Evolutionary conservation across 2,888 invertebrate genomes (phyloP), one percentile per base, ranked within the genome.

Genomic region (Tiliacea aurago): DNA sequence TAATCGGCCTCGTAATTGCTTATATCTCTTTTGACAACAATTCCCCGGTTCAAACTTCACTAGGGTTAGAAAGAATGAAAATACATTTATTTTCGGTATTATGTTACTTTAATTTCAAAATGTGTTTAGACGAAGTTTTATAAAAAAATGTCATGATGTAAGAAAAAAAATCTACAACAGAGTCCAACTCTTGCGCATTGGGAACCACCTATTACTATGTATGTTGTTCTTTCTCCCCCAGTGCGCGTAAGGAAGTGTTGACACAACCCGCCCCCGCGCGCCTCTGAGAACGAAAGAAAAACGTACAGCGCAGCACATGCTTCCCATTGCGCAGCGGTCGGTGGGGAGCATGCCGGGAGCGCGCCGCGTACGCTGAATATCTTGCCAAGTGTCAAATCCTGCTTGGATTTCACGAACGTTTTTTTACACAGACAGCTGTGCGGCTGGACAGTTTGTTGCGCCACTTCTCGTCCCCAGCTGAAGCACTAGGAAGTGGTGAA

Each of bases 241-340:
- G 55, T 0, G 28, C 9, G 37, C 45, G 23, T 23, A 20, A 4
- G 23, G 2, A 5, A 51, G 56, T 59, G 81, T 82, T 66, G 13
- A 0, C 5, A 33, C 59, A 67, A 82, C 84, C 63, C 23, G 15
- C 13, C 37, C 28, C 23, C 41, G 37, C 66, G 15, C 33, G n/a
- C 23, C 23, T 13, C 64, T 81, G 82, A 76, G 81, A 76, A 82
- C 76, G 82, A 82, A 82, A 82, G 80, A 82, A 82, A 82, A 82
- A 82, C 84, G 7, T 82, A 84, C 82, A 53, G n/a, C 2, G 55
- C 13, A 53, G 28, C 41, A n/a, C 41, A 18, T 43, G 74, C 20
- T 65, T 83, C 83, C 43, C 71, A 73, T 61, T 51, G 83, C 56
- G 41, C 70, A 51, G 0, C 43, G 59, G 28, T 53, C 33, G 70